Evolutionary conservation across 2,888 invertebrate genomes (phyloP), one percentile per base, ranked within the genome.

Genomic region (Lithosia quadra): DNA sequence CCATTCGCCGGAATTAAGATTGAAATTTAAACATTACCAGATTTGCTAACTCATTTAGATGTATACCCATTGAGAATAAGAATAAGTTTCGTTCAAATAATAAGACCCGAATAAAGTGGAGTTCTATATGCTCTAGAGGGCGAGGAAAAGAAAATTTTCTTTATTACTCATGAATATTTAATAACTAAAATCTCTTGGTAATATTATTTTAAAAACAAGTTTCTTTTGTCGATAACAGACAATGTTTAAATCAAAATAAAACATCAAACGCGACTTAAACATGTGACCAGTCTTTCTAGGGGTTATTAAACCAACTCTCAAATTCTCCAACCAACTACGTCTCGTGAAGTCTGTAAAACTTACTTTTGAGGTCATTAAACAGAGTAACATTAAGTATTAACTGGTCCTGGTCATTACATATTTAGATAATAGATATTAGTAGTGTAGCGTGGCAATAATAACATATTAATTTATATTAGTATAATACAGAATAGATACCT

Each of bases 51-150:
- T 80, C 77, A 80, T 82, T 80, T 77, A 69, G 76, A 79, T 73
- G 68, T 79, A 69, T 71, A 70, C 71, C 84, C 81, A 76, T 65
- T 74, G 83, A 82, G 81, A 73, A 74, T 74, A 80, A 75, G 77
- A 86, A 82, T 84, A 85, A 85, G 81, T 85, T 84, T 79, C 78
- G 76, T 85, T 86, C 82, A 85, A 87, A 85, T 85, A 87, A 84
- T 77, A 83, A 80, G 75, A 76, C 72, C 71, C 68, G 82, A 81
- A 84, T 86, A 83, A 86, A 83, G 71, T 72, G 72, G 63, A 74
- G 70, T 68, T 80, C 64, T 63, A 72, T 78, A 83, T 84, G 86
- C 81, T 81, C 84, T 66, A 78, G 64, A 78, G 80, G 74, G 65
- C 67, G 70, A 70, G 63, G 73, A 69, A 76, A 78, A 71, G 71